Conservation (phyloP, 2,797 vertebrate genomes). For the Eulemur mongoz region DNA sequence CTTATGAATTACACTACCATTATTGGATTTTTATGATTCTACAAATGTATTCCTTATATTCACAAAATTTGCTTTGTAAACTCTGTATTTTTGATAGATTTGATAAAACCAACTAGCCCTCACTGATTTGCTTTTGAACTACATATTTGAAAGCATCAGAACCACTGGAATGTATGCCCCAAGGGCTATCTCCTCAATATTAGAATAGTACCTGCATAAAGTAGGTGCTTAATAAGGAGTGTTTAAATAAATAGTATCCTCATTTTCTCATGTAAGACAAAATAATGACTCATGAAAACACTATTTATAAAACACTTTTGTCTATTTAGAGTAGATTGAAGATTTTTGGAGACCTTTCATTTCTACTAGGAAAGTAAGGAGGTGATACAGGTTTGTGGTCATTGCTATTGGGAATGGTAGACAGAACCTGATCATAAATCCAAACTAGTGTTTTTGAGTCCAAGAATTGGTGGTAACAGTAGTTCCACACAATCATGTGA, state of each 20-base stretch:
- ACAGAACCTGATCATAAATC: background rate
- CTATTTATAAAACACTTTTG: background rate
- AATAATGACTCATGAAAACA: background rate
- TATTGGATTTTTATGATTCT: background rate
- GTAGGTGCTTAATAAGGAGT: background rate
- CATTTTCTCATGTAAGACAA: background rate
- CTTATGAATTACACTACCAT: background rate
- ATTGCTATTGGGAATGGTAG: background rate
- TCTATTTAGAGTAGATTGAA: background rate
- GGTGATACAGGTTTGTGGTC: background rate
- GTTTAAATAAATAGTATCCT: background rate
- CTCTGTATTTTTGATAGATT: background rate
- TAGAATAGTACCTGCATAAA: background rate
- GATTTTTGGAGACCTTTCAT: background rate
- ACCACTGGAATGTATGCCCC: background rate
- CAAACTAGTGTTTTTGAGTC: background rate
- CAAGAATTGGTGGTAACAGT: background rate
- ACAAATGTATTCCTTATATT: background rate
- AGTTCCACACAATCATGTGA: background rate
- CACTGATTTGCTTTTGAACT: background rate
- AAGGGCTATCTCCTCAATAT: background rate
- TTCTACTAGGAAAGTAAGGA: background rate
- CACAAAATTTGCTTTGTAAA: background rate
- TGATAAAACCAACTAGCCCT: background rate
- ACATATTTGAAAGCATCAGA: background rate